Percentiles rank a stretch among this genome's conserved stretches.
Conservation (phyloP, 1,140 invertebrate genomes). For the Coenobita brevimanus region DNA sequence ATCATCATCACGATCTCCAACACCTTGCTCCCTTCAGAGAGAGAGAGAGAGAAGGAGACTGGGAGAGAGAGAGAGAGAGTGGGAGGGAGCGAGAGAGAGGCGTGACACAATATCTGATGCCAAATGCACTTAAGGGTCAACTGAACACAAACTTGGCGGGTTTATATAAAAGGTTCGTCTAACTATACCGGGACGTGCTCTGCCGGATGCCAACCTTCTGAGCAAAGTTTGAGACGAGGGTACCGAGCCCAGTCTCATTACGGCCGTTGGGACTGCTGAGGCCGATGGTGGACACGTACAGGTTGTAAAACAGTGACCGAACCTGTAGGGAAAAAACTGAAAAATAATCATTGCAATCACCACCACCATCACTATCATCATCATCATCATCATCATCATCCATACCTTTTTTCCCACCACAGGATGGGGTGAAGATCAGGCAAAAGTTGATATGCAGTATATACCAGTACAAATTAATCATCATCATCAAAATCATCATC, state of each 20-base stretch:
- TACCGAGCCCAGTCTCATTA: constrained; percentile 35
- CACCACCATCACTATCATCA: no score
- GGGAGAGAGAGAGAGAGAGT: background rate
- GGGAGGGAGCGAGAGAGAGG: background rate
- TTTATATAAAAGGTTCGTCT: background rate
- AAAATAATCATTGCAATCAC: background rate
- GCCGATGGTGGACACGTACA: constrained; percentile 35
- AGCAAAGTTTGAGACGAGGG: constrained; percentile 57
- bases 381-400: background rate
- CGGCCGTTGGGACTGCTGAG: constrained; percentile 42
- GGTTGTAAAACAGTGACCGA: constrained; percentile 45
- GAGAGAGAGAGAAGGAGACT: background rate
- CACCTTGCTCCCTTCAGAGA: no score
- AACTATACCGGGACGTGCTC: background rate
- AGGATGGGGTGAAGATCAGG: no score
- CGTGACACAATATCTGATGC: no score
- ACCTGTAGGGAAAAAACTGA: constrained; percentile 29
- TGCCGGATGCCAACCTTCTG: constrained; percentile 56
- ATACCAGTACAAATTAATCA: no score
- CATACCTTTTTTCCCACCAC: no score
- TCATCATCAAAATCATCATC: background rate
- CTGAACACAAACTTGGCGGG: no score
- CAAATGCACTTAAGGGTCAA: background rate
- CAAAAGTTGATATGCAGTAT: no score
- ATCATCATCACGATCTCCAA: no score